Evolutionary conservation across 2,113 vertebrate genomes (phyloP), one percentile per base, ranked within the genome.

Genomic region (Bambusicola thoracicus): DNA sequence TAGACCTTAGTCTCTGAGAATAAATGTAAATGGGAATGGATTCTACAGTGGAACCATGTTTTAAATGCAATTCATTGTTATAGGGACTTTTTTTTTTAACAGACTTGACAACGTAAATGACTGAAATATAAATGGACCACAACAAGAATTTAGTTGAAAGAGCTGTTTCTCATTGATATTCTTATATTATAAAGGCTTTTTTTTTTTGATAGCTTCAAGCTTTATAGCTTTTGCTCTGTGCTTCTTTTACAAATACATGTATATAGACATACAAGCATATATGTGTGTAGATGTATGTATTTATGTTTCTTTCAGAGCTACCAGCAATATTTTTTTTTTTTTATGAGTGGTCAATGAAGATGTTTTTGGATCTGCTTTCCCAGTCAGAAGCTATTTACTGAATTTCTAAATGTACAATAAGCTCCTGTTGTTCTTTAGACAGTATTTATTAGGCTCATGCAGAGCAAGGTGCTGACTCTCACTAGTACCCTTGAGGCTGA

Each of bases 371-470:
- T 76, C 41, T 78, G 49, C 51, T 97, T 96, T 92, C 85, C 78
- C 62, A 86, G 80, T 77, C 66, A 63, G 86, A 93, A 79, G 34
- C 56, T 92, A 73, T 81, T 92, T 90, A 67, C 79, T 88, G 83
- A 83, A 65, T 74, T 94, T 94, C 66, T 85, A 74, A 91, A 87
- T 90, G 55, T 63, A 30, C n/a, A 41, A 84, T 78, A 94, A 86
- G 74, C 68, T 93, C 89, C 75, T 30, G 68, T 81, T 87, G 84
- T 96, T 97, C 88, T 93, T 95, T 95, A 77, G 89, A 74, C 69
- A 96, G 88, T 30, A 14, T 95, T 96, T 96, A 95, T 98, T 96
- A 97, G 92, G 63, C 79, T 97, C 94, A 90, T 72, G 74, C 92
- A 94, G 92, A 97, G 93, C 86, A 77, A 96, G 66, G 58, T 95